Base-by-base conservation (phyloP, 2,113 vertebrate genomes). In the Cyprinodon variegatus region DNA sequence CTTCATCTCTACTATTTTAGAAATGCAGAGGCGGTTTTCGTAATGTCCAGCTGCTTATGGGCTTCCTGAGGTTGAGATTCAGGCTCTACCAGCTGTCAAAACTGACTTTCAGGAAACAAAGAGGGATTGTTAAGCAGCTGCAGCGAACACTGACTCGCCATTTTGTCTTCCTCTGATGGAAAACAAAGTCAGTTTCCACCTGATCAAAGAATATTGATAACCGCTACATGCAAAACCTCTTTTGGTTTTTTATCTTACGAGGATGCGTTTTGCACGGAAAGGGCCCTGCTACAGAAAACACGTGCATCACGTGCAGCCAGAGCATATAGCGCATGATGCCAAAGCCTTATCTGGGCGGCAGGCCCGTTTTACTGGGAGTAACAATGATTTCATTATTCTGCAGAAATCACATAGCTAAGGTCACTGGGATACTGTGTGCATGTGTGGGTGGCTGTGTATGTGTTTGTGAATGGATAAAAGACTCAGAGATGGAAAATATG, bases 331-430 rank as follows among this genome's bases (percentile, higher is more conserved):
- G 88, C 86, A 88, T 86, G 87, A 89, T 78, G 71, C 79, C 83
- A 82, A 59, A 48, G 74, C 77, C 86, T 86, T 85, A 86, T 86
- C 74, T 85, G 65, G 74, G 74, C 83, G 41, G 75, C 69, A 48
- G 73, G 79, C 78, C 87, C 74, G 70, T 83, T 90, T 79, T 84
- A 64, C 76, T 74, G 77, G 77, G 79, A 83, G 74, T 80, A 90
- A 91, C 91, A 91, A 90, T 86, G 87, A 87, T 89, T 88, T 86
- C 90, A 89, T 93, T 91, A 88, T 91, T 67, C 79, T 29, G 59
- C 79, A 65, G 70, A 81, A 83, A 84, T 87, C 70, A 76, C 78
- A 81, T 76, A 64, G 73, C 68, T 67, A 76, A 72, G 71, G 71
- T 86, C 72, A 68, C 45, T 38, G 50, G 36, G 71, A 72, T 68